Evolutionary conservation across 2,113 vertebrate genomes (phyloP).

Genomic region (Promerops cafer): DNA sequence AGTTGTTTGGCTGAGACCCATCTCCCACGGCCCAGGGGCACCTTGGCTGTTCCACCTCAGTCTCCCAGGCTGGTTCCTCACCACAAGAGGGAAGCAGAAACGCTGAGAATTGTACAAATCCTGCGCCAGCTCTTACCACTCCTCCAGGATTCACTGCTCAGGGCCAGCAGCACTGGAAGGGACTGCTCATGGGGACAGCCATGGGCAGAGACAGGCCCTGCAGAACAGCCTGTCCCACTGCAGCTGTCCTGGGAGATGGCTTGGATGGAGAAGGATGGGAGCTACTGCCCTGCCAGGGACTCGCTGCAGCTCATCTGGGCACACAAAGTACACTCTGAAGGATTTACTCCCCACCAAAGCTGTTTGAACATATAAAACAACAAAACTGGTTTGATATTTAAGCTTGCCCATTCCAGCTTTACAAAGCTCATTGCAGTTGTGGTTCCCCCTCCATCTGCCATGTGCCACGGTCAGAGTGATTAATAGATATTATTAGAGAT

Average conservation of each 20-base stretch:
- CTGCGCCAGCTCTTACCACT: background rate
- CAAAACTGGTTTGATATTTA: background rate
- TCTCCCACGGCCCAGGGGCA: background rate
- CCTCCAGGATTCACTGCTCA: background rate
- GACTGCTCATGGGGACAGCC: background rate
- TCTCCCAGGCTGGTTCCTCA: background rate
- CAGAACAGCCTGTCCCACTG: background rate
- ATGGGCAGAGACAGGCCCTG: background rate
- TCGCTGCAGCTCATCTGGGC: background rate
- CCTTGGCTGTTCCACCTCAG: background rate
- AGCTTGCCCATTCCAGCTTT: background rate
- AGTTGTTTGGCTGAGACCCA: background rate
- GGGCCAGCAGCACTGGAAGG: background rate
- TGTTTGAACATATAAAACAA: background rate
- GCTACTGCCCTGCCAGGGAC: background rate
- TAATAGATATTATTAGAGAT: background rate
- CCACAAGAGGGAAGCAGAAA: slow-evolving; percentile 16
- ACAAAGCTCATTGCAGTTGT: background rate
- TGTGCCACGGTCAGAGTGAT: background rate
- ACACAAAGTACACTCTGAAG: background rate
- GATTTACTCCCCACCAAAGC: background rate
- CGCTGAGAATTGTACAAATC: background rate
- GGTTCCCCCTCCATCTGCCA: background rate
- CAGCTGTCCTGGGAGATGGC: background rate
- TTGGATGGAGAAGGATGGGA: background rate